Evolutionary conservation across 1,140 invertebrate genomes (phyloP).

Genomic region (Ips nitidus): DNA sequence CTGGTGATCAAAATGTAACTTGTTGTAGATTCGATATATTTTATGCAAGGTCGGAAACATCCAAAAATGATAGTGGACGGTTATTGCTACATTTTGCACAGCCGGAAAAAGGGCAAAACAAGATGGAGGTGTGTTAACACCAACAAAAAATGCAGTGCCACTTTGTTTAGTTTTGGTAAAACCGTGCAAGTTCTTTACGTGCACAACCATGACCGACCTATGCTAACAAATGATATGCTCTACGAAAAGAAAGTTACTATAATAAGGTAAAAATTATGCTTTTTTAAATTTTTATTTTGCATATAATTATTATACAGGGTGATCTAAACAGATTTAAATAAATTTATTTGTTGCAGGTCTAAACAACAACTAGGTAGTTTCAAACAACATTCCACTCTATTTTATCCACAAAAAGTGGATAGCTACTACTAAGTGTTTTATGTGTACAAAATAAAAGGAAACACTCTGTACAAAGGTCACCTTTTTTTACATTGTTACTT

Average conservation of each 20-base stretch:
- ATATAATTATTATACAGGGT: no score
- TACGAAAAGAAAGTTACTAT: constrained; percentile 16
- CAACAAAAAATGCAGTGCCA: constrained; percentile 40
- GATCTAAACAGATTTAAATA: no score
- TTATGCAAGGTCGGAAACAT: constrained; percentile 35
- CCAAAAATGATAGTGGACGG: constrained; percentile 39
- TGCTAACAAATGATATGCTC: constrained; percentile 10
- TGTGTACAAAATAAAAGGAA: no score
- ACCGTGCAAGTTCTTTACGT: constrained; percentile 32
- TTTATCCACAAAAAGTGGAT: no score
- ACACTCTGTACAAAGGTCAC: no score
- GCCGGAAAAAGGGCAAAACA: constrained; percentile 27
- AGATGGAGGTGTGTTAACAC: constrained; percentile 40
- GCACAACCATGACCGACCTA: constrained; percentile 38
- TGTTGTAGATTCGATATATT: constrained; percentile 39
- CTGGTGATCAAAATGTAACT: not conserved
- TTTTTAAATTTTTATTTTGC: no score
- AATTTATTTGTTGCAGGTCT: no score
- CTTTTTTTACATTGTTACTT: no score
- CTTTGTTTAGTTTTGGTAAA: constrained; percentile 36
- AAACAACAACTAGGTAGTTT: no score
- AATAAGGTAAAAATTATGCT: no score
- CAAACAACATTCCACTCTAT: no score
- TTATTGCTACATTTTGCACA: constrained; percentile 35
- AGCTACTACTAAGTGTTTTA: no score